phyloP scores from a whole-genome alignment of 2,888 invertebrate genomes.

The Callyntrura sp. region DNA sequence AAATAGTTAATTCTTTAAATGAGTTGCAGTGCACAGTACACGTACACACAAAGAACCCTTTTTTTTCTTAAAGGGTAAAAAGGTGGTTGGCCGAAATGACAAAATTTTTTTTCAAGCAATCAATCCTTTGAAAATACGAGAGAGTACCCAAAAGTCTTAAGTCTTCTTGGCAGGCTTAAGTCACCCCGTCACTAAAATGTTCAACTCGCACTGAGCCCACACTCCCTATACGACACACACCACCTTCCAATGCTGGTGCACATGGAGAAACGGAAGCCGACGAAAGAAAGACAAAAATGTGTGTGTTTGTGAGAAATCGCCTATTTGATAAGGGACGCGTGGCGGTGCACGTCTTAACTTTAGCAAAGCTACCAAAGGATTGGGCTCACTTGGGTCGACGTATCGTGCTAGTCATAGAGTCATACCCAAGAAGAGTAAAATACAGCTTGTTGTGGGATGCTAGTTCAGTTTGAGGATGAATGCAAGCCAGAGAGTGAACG shows the following conservation, averaged over 20 bases:
- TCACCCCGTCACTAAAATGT: constrained; percentile 48
- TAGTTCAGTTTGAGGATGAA: neutral
- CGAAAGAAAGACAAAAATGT: constrained; percentile 31
- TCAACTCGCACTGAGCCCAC: neutral
- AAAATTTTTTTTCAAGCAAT: neutral
- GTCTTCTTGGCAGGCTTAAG: constrained; percentile 10
- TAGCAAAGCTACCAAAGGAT: constrained; percentile 67
- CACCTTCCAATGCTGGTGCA: neutral
- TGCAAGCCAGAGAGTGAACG: neutral
- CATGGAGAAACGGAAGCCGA: neutral
- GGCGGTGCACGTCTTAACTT: constrained; percentile 65
- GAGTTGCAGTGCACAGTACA: too few relatives aligned
- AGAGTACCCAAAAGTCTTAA: neutral
- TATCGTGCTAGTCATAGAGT: constrained; percentile 21
- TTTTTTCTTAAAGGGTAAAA: neutral
- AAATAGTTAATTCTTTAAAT: neutral
- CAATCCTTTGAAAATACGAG: neutral
- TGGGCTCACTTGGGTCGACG: constrained; percentile 58
- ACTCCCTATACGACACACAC: neutral
- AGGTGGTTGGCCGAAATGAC: neutral
- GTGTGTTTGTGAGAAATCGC: neutral
- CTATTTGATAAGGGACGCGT: constrained; percentile 19
- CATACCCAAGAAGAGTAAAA: neutral
- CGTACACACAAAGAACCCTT: neutral
- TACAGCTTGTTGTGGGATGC: neutral